These are phyloP conservation scores for Sorex araneus DNA, from an alignment of 2,113 vertebrate species.

Conservation along the genomic window DNA sequence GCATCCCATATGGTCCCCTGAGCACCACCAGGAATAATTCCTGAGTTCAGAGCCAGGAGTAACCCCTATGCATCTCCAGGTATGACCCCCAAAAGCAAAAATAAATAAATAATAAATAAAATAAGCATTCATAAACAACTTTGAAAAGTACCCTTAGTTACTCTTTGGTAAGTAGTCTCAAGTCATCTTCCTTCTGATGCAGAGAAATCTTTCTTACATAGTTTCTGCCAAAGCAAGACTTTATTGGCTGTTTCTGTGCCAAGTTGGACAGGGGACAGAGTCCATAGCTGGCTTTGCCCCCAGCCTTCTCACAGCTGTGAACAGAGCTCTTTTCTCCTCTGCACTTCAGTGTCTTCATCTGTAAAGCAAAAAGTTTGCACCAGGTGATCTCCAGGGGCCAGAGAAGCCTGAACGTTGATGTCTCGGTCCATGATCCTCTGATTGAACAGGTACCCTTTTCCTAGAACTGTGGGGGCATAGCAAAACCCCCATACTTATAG, in stretches of 20 bases:
- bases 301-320: background rate
- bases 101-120: too few relatives aligned
- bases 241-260: background rate
- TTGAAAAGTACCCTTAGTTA: background rate
- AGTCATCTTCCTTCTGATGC: background rate
- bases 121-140: conserved; percentile 11
- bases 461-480: too few relatives aligned
- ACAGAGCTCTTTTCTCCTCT: background rate
- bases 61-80: too few relatives aligned
- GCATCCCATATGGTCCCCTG: too few relatives aligned
- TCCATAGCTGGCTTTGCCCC: background rate
- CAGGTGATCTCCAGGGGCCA: background rate
- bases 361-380: background rate
- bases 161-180: background rate
- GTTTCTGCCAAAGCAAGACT: conserved; percentile 4
- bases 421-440: background rate
- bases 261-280: too few relatives aligned
- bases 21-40: too few relatives aligned
- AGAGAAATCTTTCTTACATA: background rate
- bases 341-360: background rate
- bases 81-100: too few relatives aligned
- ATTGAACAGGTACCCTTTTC: background rate
- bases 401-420: background rate
- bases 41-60: too few relatives aligned
- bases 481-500: background rate